Evolutionary conservation across 2,797 vertebrate species (phyloP).

Genomic region (Eulemur albifrons): DNA sequence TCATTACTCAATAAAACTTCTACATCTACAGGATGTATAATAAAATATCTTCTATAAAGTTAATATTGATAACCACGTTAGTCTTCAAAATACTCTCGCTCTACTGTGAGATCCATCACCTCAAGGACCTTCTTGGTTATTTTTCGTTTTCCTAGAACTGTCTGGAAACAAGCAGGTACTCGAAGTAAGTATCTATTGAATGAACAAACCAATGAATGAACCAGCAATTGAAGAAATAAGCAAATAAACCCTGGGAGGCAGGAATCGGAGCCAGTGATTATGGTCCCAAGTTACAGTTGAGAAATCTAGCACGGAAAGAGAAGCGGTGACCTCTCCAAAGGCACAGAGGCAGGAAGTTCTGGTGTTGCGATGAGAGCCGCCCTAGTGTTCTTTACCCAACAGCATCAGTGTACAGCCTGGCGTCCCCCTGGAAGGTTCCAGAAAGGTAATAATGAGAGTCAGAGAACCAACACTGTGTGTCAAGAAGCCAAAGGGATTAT

Average conservation of each 20-base stretch:
- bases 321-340: accelerated
- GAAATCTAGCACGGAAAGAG: not conserved
- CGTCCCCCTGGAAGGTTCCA: not conserved
- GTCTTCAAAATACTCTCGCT: not conserved
- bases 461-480: not conserved
- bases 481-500: not conserved
- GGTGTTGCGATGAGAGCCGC: not conserved
- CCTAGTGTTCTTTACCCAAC: not conserved
- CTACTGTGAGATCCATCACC: not conserved
- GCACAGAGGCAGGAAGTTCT: accelerated
- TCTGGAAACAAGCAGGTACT: slow-evolving; percentile 37
- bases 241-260: not conserved
- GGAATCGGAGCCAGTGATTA: not conserved
- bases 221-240: not conserved
- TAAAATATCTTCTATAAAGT: slow-evolving; percentile 64
- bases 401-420: not conserved
- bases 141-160: not conserved
- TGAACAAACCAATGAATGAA: not conserved
- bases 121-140: not conserved
- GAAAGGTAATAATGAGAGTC: not conserved
- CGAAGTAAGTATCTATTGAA: slow-evolving; percentile 8
- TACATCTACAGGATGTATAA: slow-evolving; percentile 55
- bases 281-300: accelerated
- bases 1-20: slow-evolving; percentile 67
- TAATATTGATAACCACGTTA: slow-evolving; percentile 51